Base-by-base conservation (phyloP, 35 echinoderm and acorn worm genomes). In the Strongylocentrotus purpuratus region DNA sequence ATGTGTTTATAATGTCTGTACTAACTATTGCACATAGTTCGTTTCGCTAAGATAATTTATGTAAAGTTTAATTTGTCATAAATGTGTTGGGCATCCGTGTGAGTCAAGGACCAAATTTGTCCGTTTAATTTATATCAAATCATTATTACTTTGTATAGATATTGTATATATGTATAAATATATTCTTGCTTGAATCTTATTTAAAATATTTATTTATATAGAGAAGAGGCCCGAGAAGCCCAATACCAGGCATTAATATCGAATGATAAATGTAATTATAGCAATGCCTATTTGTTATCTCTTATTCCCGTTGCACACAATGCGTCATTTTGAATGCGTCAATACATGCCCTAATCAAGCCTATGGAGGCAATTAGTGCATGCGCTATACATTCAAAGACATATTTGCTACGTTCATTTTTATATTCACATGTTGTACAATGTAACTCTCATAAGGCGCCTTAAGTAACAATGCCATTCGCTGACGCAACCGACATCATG, bases 161-260 rank as follows among this genome's bases (percentile, higher is more conserved):
- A 78, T 78, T 78, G 65, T 78, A 78, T n/a, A 78, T 78, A 78
- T 78, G 65, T 78, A 78, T 28, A 78, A 78, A 78, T n/a, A 78
- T 78, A 78, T 78, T 78, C 65, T n/a, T 78, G 20, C 65, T n/a
- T 78, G 65, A 78, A n/a, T 78, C 65, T 78, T 78, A 78, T 78
- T 78, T 78, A 78, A 78, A 78, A 78, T 78, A 78, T 78, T 78
- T 78, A 78, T 78, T 78, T 78, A 78, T 78, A 78, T 78, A 78
- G 65, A 78, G 65, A 78, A n/a, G 28, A n/a, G 61, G 14, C 8
- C 8, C 1, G 65, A 78, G 65, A 78, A n/a, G 28, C 20, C n/a
- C 7, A n/a, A n/a, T n/a, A 18, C 7, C 7, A 78, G 20, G 65
- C 20, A 78, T 78, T 78, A 4, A 78, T 78, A 18, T 22, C 20